Conservation (phyloP, 2,797 vertebrate genomes). For the Euphonia xanthogaster region DNA sequence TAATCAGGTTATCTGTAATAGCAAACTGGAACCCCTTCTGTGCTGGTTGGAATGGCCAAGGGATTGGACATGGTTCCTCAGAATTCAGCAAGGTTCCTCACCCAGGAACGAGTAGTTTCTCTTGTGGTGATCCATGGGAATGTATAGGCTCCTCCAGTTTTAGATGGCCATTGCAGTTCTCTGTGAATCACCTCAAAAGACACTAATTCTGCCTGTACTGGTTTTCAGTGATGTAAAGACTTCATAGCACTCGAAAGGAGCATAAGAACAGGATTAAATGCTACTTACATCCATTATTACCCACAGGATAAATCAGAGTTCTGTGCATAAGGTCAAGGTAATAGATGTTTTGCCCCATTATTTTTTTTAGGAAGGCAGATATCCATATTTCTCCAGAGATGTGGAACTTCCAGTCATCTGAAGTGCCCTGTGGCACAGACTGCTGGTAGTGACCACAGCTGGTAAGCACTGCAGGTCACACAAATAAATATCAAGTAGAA, state of each 20-base stretch:
- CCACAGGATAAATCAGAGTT: not conserved
- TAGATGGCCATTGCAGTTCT: not conserved
- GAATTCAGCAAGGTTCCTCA: not conserved
- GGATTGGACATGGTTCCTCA: not conserved
- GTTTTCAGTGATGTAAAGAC: not conserved
- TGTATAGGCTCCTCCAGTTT: not conserved
- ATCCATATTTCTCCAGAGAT: not conserved
- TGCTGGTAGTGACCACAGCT: not conserved
- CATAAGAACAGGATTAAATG: not conserved
- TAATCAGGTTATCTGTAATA: not conserved
- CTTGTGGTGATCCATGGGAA: not conserved
- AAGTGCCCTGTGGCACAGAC: not conserved
- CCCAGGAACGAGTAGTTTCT: fast-evolving
- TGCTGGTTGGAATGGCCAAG: not conserved
- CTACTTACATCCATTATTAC: not conserved
- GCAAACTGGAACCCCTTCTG: not conserved
- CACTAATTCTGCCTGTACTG: not conserved
- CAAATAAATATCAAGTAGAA: not conserved
- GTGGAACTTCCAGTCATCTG: not conserved
- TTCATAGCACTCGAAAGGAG: not conserved
- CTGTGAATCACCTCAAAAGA: not conserved
- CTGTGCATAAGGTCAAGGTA: not conserved
- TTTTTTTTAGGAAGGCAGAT: not conserved
- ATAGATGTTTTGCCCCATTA: not conserved
- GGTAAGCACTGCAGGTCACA: not conserved